These are phyloP conservation scores for Arge pagana DNA, from an alignment of 2,888 invertebrate genomes.

Conservation along the genomic window DNA sequence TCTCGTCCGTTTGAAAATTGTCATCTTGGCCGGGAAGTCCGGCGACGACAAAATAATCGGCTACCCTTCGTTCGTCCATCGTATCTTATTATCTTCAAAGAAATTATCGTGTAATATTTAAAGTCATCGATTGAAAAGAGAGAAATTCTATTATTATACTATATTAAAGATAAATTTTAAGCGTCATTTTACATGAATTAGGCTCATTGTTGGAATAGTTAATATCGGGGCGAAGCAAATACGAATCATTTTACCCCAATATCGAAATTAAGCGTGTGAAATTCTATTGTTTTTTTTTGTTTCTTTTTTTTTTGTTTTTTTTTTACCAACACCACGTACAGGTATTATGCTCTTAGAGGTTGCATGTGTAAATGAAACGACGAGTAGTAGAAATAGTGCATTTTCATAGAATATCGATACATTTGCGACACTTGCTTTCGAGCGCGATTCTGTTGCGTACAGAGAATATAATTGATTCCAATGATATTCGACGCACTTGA, in stretches of 20 bases:
- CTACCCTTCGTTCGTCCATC: conserved; percentile 88
- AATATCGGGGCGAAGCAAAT: too few relatives aligned
- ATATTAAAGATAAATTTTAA: neutral
- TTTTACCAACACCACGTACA: neutral
- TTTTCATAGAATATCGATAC: neutral
- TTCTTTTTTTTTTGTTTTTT: neutral
- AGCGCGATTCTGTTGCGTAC: neutral
- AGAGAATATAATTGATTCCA: neutral
- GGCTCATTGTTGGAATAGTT: too few relatives aligned
- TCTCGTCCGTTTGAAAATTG: conserved; percentile 67
- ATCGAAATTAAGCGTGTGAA: neutral
- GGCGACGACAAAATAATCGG: conserved; percentile 98
- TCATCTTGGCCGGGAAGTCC: conserved; percentile 72
- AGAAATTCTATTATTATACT: neutral
- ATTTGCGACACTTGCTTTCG: neutral
- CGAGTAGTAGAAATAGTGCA: neutral
- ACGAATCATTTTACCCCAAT: neutral
- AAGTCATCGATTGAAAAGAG: neutral
- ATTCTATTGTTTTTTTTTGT: neutral
- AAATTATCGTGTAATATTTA: conserved; percentile 7
- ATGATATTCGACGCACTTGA: conserved; percentile 6
- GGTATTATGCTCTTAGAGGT: neutral
- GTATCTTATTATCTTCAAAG: conserved; percentile 11
- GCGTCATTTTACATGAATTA: too few relatives aligned
- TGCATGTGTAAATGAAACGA: neutral